These are phyloP conservation scores for Lycaon pictus DNA, from an alignment of 2,113 vertebrate genomes.

Conservation along the genomic window DNA sequence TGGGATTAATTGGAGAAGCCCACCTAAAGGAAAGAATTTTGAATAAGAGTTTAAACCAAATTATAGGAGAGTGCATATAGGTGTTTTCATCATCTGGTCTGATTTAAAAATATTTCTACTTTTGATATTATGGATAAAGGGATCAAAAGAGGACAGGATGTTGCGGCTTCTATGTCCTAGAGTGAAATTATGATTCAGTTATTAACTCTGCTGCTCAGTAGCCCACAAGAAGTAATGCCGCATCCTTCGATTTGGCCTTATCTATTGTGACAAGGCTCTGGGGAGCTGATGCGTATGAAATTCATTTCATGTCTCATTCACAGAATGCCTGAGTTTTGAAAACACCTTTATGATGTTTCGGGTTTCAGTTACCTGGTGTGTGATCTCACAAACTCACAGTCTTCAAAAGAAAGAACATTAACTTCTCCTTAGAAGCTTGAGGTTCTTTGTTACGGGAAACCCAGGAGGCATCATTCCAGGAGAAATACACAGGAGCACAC, in stretches of 20 bases:
- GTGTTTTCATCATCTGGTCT: slow-evolving; percentile 27
- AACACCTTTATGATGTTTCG: slow-evolving; percentile 86
- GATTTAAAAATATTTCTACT: slow-evolving; percentile 71
- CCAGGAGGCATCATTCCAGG: slow-evolving; percentile 58
- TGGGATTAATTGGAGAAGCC: slow-evolving; percentile 42
- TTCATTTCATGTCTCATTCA: slow-evolving; percentile 88
- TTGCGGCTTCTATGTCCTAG: slow-evolving; percentile 79
- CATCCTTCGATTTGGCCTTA: slow-evolving; percentile 85
- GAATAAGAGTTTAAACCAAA: slow-evolving; percentile 28
- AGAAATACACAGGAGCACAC: slow-evolving; percentile 61
- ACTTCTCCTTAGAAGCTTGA: slow-evolving; percentile 68
- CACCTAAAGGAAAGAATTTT: neutral
- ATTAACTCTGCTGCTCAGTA: slow-evolving; percentile 85
- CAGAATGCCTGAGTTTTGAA: slow-evolving; percentile 82
- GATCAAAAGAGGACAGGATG: slow-evolving; percentile 84
- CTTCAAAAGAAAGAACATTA: slow-evolving; percentile 82
- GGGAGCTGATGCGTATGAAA: slow-evolving; percentile 83
- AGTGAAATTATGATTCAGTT: slow-evolving; percentile 87
- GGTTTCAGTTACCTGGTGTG: slow-evolving; percentile 81
- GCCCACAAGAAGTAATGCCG: slow-evolving; percentile 81
- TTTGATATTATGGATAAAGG: slow-evolving; percentile 75
- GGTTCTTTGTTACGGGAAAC: slow-evolving; percentile 60
- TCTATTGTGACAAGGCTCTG: slow-evolving; percentile 88
- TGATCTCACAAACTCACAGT: slow-evolving; percentile 77
- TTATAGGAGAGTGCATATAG: neutral